Conservation (phyloP, 2,888 invertebrate genomes). For the Axea sp. region DNA sequence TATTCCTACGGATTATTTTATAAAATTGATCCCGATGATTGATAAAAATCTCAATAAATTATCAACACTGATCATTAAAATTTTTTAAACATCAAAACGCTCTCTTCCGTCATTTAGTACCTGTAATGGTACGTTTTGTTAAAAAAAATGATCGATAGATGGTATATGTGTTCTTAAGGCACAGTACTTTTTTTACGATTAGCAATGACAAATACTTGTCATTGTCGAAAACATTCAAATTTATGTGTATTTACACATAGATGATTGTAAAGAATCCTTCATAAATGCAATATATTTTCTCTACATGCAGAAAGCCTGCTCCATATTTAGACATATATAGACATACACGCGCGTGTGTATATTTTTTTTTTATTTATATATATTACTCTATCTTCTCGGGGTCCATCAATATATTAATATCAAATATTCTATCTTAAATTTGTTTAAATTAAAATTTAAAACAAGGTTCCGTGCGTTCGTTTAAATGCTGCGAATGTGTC, state of each 20-base stretch:
- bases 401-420: conserved; percentile 67
- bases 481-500: conserved; percentile 78
- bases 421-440: conserved; percentile 64
- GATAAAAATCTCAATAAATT: no score
- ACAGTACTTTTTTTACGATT: conserved; percentile 31
- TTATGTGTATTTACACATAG: conserved; percentile 23
- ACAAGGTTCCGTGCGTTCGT: no score
- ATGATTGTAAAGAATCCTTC: conserved; percentile 26
- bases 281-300: conserved; percentile 40
- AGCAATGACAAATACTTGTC: conserved; percentile 34
- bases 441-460: conserved; percentile 28
- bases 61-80: no score
- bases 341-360: neutral
- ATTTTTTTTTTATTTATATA: conserved; percentile 39
- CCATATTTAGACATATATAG: conserved; percentile 3
- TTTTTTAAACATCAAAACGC: no score
- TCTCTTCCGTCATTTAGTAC: no score
- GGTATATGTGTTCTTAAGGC: conserved; percentile 45
- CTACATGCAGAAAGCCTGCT: conserved; percentile 34
- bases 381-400: conserved; percentile 66
- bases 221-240: conserved; percentile 37
- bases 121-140: no score
- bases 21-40: no score
- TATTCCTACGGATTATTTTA: no score
- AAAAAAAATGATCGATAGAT: conserved; percentile 38